Evolutionary conservation across 2,888 invertebrate genomes (phyloP).

Genomic region (Callimorpha dominula): DNA sequence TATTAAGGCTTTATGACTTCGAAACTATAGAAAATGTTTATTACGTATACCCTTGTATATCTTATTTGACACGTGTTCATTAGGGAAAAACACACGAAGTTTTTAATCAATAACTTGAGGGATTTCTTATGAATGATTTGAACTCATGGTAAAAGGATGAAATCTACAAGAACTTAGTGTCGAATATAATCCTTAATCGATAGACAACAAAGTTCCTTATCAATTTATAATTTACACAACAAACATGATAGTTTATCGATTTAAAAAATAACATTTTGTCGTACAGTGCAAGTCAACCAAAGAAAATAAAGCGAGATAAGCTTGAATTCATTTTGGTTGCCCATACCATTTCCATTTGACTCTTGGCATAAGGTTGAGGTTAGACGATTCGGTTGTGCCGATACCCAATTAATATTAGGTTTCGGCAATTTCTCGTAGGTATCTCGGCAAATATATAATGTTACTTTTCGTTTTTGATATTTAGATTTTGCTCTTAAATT

Average conservation of each 20-base stretch:
- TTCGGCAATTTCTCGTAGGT: background rate
- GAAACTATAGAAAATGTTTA: background rate
- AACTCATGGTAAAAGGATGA: background rate
- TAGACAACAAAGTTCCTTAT: background rate
- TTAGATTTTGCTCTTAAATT: background rate
- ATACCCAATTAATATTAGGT: background rate
- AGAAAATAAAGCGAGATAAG: slow-evolving; percentile 29
- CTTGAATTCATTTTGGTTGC: slow-evolving; percentile 31
- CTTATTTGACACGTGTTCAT: background rate
- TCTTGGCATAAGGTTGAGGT: slow-evolving; percentile 15
- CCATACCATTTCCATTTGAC: slow-evolving; percentile 22
- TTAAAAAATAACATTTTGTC: background rate
- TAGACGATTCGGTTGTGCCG: background rate
- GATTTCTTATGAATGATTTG: background rate
- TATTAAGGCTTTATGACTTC: background rate
- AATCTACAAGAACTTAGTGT: background rate
- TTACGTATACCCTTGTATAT: background rate
- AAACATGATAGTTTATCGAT: background rate
- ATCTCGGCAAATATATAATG: background rate
- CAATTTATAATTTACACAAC: background rate
- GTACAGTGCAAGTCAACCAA: slow-evolving; percentile 14
- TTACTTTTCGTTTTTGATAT: background rate
- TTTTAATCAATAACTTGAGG: background rate
- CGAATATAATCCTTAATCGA: background rate
- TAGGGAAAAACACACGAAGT: background rate